Conservation (phyloP, 2,113 vertebrate genomes). For the Apteryx mantelli region DNA sequence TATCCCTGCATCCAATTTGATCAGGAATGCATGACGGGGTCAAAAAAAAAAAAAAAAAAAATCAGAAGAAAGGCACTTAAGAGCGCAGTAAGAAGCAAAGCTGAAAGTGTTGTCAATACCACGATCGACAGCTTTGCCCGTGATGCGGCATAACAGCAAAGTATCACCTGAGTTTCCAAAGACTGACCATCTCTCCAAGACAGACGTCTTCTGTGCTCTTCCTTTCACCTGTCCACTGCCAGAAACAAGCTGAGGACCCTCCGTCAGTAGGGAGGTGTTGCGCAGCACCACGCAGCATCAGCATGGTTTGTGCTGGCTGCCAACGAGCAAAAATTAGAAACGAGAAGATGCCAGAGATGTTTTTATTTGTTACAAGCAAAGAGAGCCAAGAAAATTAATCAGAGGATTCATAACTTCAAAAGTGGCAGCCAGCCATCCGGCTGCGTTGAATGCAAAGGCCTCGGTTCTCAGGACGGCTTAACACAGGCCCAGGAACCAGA, state of each 20-base stretch:
- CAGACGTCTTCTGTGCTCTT: neutral
- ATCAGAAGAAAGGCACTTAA: neutral
- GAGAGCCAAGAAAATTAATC: neutral
- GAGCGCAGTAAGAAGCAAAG: neutral
- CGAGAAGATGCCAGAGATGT: neutral
- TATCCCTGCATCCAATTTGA: neutral
- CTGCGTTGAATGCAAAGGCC: fast-evolving
- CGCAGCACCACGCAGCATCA: neutral
- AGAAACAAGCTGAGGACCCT: neutral
- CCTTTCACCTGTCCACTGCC: neutral
- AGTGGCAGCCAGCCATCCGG: neutral
- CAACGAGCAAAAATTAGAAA: neutral
- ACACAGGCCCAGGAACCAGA: fast-evolving
- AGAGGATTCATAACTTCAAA: neutral
- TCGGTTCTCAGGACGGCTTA: neutral
- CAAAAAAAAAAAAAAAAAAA: neutral
- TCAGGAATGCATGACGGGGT: neutral
- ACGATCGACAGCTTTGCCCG: neutral
- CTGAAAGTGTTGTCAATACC: neutral
- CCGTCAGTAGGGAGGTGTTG: fast-evolving
- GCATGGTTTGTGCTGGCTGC: neutral
- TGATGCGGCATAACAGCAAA: neutral
- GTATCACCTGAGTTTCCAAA: neutral
- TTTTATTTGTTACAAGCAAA: neutral
- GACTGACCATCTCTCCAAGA: neutral